phyloP scores from a whole-genome alignment of 2,113 vertebrate genomes.

The Petrocephalus zakoni region DNA sequence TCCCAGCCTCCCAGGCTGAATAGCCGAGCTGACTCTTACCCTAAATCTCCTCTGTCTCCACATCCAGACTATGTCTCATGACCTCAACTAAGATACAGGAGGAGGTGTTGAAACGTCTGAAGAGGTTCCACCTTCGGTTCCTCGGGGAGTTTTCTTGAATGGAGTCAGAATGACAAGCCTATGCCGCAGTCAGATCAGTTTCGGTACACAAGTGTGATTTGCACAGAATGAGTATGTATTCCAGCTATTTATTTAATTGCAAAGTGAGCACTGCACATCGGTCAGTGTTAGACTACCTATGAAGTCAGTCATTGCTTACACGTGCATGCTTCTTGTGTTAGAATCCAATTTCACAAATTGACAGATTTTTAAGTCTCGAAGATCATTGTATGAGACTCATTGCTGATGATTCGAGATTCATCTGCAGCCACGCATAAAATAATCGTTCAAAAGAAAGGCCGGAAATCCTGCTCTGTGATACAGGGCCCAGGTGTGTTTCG shows the following conservation, averaged over 20 bases:
- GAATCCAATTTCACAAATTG: too few relatives aligned
- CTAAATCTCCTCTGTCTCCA: not conserved
- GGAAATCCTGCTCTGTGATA: not conserved
- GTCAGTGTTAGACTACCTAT: not conserved
- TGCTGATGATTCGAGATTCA: too few relatives aligned
- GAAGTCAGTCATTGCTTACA: not conserved
- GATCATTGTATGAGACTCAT: too few relatives aligned
- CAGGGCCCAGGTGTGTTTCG: not conserved
- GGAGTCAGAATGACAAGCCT: not conserved
- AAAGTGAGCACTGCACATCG: not conserved
- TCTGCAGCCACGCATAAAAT: too few relatives aligned
- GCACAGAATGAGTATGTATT: not conserved
- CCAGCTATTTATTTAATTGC: not conserved
- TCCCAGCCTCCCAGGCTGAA: not conserved
- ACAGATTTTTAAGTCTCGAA: too few relatives aligned
- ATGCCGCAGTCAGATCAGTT: not conserved
- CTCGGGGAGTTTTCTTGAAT: slow-evolving; percentile 49
- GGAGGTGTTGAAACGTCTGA: slow-evolving; percentile 46
- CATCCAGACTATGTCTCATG: slow-evolving; percentile 25
- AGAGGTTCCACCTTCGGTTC: slow-evolving; percentile 52
- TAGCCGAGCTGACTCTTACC: too few relatives aligned
- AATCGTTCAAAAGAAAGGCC: too few relatives aligned
- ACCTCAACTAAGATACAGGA: slow-evolving; percentile 29
- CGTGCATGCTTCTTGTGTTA: not conserved
- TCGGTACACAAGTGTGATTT: not conserved